These are phyloP conservation scores for Philaethria dido DNA, from an alignment of 2,888 invertebrate species.

Conservation along the genomic window DNA sequence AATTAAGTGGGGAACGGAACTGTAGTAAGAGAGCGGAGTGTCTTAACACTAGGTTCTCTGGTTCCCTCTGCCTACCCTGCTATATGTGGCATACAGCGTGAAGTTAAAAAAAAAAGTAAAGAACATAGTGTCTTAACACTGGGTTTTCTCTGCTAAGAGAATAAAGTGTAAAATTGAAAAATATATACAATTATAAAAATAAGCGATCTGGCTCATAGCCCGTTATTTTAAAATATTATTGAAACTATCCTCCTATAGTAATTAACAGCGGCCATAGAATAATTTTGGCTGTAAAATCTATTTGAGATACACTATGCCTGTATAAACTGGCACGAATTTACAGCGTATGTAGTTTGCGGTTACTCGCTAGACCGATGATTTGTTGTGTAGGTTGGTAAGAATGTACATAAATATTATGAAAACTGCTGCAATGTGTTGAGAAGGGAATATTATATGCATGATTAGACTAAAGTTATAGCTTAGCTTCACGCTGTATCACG, in stretches of 20 bases:
- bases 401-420: conserved; percentile 9
- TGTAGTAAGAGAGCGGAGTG: too few species aligned
- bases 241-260: conserved; percentile 35
- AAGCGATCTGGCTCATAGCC: conserved; percentile 34
- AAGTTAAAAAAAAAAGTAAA: too few species aligned
- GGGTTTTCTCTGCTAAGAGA: too few species aligned
- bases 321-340: conserved; percentile 30
- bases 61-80: too few species aligned
- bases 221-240: conserved; percentile 35
- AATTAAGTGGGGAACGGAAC: too few species aligned
- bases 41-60: too few species aligned
- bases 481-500: too few species aligned
- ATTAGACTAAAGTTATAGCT: too few species aligned
- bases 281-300: conserved; percentile 39
- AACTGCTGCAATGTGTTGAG: background rate
- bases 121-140: too few species aligned
- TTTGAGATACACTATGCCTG: conserved; percentile 36
- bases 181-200: conserved; percentile 1
- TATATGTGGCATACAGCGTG: too few species aligned
- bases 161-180: background rate
- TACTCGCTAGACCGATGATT: conserved; percentile 23
- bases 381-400: conserved; percentile 17
- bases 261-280: conserved; percentile 35
- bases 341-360: conserved; percentile 33
- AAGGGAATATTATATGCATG: background rate